Evolutionary conservation across 2,113 vertebrate genomes (phyloP).

Genomic region (Anolis carolinensis): DNA sequence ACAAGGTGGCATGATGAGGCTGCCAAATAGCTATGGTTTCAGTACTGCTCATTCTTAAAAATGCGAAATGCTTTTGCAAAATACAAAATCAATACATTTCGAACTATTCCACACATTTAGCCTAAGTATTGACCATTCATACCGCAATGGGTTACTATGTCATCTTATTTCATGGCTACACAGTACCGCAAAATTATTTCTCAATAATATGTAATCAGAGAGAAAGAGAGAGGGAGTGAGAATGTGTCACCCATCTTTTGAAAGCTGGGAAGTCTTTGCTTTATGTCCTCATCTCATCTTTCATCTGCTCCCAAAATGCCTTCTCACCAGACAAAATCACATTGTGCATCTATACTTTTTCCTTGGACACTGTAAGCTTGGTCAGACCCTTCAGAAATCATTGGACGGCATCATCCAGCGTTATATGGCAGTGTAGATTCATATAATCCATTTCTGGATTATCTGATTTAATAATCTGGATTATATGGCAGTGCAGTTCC

Average conservation of each 20-base stretch:
- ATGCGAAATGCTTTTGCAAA: not conserved
- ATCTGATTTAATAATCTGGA: too few relatives aligned
- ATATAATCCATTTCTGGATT: too few relatives aligned
- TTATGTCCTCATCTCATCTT: not conserved
- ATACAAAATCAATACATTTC: not conserved
- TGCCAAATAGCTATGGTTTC: not conserved
- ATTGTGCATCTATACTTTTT: not conserved
- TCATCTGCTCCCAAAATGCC: not conserved
- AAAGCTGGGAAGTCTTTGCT: not conserved
- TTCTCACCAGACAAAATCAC: not conserved
- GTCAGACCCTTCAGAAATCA: too few relatives aligned
- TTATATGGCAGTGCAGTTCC: too few relatives aligned
- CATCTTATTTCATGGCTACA: not conserved
- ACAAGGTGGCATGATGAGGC: constrained; percentile 18
- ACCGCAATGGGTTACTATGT: not conserved
- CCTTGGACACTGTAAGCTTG: not conserved
- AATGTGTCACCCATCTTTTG: not conserved
- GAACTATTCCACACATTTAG: not conserved
- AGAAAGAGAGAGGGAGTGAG: not conserved
- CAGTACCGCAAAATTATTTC: not conserved
- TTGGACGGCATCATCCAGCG: too few relatives aligned
- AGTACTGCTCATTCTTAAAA: not conserved
- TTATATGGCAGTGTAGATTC: too few relatives aligned
- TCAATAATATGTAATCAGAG: not conserved
- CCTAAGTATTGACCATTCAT: not conserved